Evolutionary conservation across 2,797 vertebrate species (phyloP).

Genomic region (Rhinoraja longicauda): DNA sequence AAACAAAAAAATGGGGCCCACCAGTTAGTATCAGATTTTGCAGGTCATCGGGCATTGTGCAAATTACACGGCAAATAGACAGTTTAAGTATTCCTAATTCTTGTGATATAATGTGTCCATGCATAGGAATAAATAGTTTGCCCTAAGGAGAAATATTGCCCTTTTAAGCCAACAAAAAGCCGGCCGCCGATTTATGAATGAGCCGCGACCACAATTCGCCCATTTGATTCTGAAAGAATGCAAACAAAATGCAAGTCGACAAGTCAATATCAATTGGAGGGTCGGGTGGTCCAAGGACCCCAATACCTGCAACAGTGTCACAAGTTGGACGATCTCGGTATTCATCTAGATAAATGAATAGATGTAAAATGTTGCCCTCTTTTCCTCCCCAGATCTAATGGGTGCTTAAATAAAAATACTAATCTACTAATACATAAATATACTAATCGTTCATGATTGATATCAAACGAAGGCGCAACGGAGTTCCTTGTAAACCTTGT

Average conservation of each 20-base stretch:
- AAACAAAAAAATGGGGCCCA: neutral
- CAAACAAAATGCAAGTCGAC: neutral
- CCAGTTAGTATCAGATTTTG: neutral
- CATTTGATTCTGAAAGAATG: neutral
- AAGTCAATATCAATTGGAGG: neutral
- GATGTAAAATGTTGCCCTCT: neutral
- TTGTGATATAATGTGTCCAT: neutral
- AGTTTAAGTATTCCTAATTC: neutral
- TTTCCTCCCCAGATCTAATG: neutral
- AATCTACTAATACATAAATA: no score
- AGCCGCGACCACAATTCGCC: neutral
- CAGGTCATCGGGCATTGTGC: no score
- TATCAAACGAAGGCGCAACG: neutral
- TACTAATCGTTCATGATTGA: neutral
- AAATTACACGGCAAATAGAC: neutral
- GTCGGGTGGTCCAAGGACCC: neutral
- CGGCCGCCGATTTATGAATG: slow-evolving; percentile 20
- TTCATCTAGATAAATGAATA: slow-evolving; percentile 2
- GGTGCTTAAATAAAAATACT: neutral
- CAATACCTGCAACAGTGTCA: neutral
- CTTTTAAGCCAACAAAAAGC: slow-evolving; percentile 12
- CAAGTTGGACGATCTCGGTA: neutral
- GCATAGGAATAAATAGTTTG: neutral
- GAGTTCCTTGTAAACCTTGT: no score
- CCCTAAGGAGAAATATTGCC: neutral